Base-by-base conservation (phyloP, 1,140 invertebrate species). In the Glomeris maerens region DNA sequence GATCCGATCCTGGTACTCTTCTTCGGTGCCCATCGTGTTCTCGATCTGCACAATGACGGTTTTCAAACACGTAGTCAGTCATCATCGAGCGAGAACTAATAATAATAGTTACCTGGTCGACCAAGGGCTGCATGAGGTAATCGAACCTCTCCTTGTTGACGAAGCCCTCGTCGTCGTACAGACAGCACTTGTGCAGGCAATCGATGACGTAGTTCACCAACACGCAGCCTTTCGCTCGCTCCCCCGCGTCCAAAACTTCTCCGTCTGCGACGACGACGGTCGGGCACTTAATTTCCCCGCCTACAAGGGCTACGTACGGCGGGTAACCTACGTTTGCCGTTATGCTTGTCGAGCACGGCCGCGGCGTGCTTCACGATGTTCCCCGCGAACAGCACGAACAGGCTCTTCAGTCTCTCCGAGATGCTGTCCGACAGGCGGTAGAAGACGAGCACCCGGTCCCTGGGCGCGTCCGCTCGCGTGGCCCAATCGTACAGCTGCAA, bases 371-470 rank as follows among this genome's bases (percentile, higher is more conserved):
- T 79, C 0, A 93, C 67, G 55, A 93, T 81, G 59, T 86, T 80
- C 3, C 80, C 81, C 44, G 88, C 87, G 65, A 95, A 93, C 23
- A 90, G 66, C 1, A 87, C 78, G 64, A 95, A 96, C 0, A 96
- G 68, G 22, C 83, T 83, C 65, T 90, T 87, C 5, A 96, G 65
- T 45, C 77, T 78, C 42, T 85, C 78, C 0, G 87, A 84, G 49
- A 93, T 78, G 22, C 75, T 78, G 46, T 72, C 75, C 39, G 81
- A 82, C 26, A 91, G 62, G 60, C 80, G 79, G 59, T 84, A 88
- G 64, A 88, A 88, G 0, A 79, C 83, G 29, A 87, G 78, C 7
- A 76, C 70, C 59, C 83, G 68, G 39, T 79, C 74, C 54, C 72
- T 78, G 70, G 31, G 79, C 70, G 1, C 81, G 22, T 63, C 62